Percentiles rank a stretch among this genome's conserved stretches.
phyloP scores from a whole-genome alignment of 2,888 invertebrate genomes.

The Calliphora vomitoria region DNA sequence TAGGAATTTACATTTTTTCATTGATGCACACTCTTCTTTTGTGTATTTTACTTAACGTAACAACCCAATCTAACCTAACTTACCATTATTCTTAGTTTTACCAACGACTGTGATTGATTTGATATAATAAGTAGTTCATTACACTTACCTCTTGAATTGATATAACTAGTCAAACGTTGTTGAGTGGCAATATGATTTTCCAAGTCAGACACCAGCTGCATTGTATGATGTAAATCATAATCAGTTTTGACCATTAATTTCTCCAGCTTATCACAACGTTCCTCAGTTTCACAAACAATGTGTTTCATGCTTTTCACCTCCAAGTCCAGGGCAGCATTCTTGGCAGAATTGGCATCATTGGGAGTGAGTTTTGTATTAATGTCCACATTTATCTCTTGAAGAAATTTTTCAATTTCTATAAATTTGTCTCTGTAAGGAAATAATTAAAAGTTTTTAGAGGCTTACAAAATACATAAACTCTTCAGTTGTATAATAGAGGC shows the following conservation, averaged over 20 bases:
- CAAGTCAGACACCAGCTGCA: conserved; percentile 85
- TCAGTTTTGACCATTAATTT: conserved; percentile 83
- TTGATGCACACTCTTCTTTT: too few relatives aligned
- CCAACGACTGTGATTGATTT: too few relatives aligned
- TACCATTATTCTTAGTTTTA: too few relatives aligned
- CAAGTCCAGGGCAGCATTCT: conserved; percentile 85
- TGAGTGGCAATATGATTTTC: conserved; percentile 84
- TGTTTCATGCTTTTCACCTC: conserved; percentile 85
- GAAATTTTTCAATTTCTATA: conserved; percentile 79
- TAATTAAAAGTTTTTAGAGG: not conserved
- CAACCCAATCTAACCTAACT: too few relatives aligned
- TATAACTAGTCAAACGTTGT: conserved; percentile 81
- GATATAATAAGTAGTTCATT: too few relatives aligned
- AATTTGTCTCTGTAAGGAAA: conserved; percentile 79
- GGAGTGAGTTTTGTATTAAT: conserved; percentile 79
- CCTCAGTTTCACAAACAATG: conserved; percentile 85
- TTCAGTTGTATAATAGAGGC: too few relatives aligned
- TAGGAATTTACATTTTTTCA: too few relatives aligned
- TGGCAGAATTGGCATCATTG: conserved; percentile 83
- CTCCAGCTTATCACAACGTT: conserved; percentile 85
- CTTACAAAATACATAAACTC: too few relatives aligned
- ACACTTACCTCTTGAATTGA: conserved; percentile 81
- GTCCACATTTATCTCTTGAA: conserved; percentile 80
- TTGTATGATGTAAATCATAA: conserved; percentile 84
- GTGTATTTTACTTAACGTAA: too few relatives aligned